These are phyloP conservation scores for Dendrolimus punctatus DNA, from an alignment of 1,140 invertebrate genomes.

Conservation along the genomic window DNA sequence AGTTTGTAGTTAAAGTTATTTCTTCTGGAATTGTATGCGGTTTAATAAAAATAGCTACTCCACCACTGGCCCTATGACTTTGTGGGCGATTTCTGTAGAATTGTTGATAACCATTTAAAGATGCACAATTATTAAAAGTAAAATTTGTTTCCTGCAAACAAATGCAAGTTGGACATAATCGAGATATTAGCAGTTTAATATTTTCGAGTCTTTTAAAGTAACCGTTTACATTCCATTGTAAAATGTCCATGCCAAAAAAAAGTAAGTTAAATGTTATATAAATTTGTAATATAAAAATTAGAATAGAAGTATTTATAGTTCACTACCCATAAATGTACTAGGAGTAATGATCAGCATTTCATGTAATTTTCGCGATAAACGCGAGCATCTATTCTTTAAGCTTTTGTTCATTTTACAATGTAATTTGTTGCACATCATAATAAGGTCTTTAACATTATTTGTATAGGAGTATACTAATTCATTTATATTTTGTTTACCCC, in stretches of 20 bases:
- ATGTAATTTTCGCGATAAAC: constrained; percentile 18
- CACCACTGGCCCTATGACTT: constrained; percentile 22
- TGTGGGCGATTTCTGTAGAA: constrained; percentile 22
- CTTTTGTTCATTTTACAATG: constrained; percentile 17
- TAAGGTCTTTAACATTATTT: constrained; percentile 15
- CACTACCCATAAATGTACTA: not conserved
- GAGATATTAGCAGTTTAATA: constrained; percentile 17
- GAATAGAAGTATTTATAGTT: not conserved
- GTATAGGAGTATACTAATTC: constrained; percentile 18
- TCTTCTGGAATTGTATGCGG: constrained; percentile 15
- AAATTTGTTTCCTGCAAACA: constrained; percentile 40
- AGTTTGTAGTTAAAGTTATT: constrained; percentile 23
- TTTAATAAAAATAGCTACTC: constrained; percentile 28
- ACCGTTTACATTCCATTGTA: constrained; percentile 24
- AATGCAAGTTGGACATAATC: constrained; percentile 16
- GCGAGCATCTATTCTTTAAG: constrained; percentile 23
- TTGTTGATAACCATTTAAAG: constrained; percentile 14
- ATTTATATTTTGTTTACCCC: constrained; percentile 19
- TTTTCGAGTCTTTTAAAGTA: constrained; percentile 18
- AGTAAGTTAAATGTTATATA: constrained; percentile 2
- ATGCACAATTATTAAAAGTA: constrained; percentile 11
- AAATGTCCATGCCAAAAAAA: constrained; percentile 14
- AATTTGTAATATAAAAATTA: constrained; percentile 6
- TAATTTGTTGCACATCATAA: constrained; percentile 15
- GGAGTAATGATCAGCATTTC: constrained; percentile 11